Percentiles rank a stretch among this genome's conserved stretches.
These are phyloP conservation scores for Hetaerina titia DNA, from an alignment of 2,888 invertebrate species.

Conservation along the genomic window DNA sequence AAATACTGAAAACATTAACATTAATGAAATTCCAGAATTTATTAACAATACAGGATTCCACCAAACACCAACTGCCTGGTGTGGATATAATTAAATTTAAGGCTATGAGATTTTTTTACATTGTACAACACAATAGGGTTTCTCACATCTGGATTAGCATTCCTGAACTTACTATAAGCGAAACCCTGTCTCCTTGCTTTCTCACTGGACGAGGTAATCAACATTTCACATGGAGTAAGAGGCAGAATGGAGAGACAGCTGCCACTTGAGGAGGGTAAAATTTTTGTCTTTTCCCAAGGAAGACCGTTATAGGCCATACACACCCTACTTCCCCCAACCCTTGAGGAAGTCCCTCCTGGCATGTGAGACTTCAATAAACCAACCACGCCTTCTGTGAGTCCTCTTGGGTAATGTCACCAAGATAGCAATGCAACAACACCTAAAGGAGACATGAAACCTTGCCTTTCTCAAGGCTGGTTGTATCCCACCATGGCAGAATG, in stretches of 20 bases:
- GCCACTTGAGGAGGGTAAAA: constrained; percentile 25
- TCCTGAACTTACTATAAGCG: constrained; percentile 53
- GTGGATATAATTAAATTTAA: constrained; percentile 59
- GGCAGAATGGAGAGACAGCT: constrained; percentile 32
- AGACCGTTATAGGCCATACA: constrained; percentile 45
- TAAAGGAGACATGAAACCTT: constrained; percentile 42
- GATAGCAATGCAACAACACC: constrained; percentile 50
- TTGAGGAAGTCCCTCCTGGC: constrained; percentile 26
- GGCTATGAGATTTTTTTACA: constrained; percentile 55
- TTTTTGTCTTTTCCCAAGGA: constrained; percentile 33
- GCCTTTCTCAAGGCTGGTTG: constrained; percentile 45
- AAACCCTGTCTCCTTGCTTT: constrained; percentile 62
- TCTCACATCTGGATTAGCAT: constrained; percentile 51
- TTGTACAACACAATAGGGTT: constrained; percentile 63
- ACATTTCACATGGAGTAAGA: constrained; percentile 44
- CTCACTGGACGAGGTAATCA: constrained; percentile 54
- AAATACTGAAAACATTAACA: constrained; percentile 37
- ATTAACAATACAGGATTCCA: constrained; percentile 63
- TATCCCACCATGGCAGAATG: constrained; percentile 37
- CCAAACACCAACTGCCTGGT: constrained; percentile 61
- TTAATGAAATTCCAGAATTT: constrained; percentile 58
- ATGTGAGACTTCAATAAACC: neutral
- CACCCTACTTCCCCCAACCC: neutral
- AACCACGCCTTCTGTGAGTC: constrained; percentile 48
- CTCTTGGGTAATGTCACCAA: constrained; percentile 52